Evolutionary conservation across 2,888 invertebrate genomes (phyloP).

Genomic region (Caenorhabditis sp.): DNA sequence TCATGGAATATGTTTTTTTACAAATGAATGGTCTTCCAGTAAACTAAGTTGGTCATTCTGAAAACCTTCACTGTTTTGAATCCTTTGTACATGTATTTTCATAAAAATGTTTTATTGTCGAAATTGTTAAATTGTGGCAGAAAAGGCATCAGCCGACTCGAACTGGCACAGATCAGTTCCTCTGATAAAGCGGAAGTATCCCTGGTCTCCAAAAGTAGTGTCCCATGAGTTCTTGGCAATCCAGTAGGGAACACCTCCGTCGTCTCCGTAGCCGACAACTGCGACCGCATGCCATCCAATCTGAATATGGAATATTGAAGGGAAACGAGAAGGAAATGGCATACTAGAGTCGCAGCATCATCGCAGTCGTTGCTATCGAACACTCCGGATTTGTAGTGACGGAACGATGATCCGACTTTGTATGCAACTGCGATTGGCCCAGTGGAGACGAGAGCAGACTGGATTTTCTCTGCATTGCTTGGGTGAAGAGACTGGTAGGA

Average conservation of each 20-base stretch:
- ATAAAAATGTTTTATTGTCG: neutral
- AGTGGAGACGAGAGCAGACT: neutral
- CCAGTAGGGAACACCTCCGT: constrained; percentile 5
- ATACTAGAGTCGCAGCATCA: neutral
- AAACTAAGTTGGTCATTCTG: no score
- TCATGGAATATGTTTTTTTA: no score
- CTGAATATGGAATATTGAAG: constrained; percentile 5
- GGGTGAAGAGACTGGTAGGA: neutral
- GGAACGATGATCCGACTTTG: neutral
- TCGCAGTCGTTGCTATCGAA: neutral
- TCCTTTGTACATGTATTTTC: no score
- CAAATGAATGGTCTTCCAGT: no score
- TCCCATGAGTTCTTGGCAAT: constrained; percentile 31
- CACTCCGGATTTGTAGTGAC: neutral
- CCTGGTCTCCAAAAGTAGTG: constrained; percentile 5
- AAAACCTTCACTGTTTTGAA: no score
- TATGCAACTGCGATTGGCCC: neutral
- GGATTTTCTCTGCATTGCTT: neutral
- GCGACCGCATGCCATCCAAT: constrained; percentile 19
- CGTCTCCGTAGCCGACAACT: constrained; percentile 18
- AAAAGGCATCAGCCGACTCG: neutral
- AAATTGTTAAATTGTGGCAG: neutral
- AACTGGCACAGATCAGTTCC: constrained; percentile 13
- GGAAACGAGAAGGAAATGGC: neutral
- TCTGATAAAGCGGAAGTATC: constrained; percentile 10